These are phyloP conservation scores for Periplaneta americana DNA, from an alignment of 1,140 invertebrate genomes.

Conservation along the genomic window DNA sequence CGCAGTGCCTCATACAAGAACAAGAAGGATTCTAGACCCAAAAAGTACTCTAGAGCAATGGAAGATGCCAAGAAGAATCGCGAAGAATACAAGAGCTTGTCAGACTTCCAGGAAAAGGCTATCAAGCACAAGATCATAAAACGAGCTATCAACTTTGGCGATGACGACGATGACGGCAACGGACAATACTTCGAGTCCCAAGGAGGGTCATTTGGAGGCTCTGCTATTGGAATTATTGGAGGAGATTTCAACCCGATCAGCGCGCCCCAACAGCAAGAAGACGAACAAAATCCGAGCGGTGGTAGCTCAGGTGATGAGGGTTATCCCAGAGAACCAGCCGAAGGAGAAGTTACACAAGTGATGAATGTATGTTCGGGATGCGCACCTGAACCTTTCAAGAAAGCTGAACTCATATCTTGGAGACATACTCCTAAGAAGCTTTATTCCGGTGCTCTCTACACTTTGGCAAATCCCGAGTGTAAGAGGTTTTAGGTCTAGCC, in stretches of 20 bases:
- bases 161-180: neutral
- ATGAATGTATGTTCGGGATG: slow-evolving; percentile 72
- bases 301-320: neutral
- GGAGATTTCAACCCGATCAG: slow-evolving; percentile 1
- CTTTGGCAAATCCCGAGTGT: slow-evolving; percentile 58
- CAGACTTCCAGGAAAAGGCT: neutral
- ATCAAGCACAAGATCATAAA: neutral
- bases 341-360: slow-evolving; percentile 69
- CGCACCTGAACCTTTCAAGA: slow-evolving; percentile 65
- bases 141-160: neutral
- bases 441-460: slow-evolving; percentile 62
- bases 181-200: neutral
- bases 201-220: neutral
- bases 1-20: neutral
- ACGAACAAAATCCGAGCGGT: neutral
- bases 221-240: neutral
- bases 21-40: neutral
- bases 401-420: slow-evolving; percentile 69
- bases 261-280: neutral
- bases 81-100: neutral
- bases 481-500: slow-evolving; percentile 54
- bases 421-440: slow-evolving; percentile 64
- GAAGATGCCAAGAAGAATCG: neutral
- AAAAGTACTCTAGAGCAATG: neutral
- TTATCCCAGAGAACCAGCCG: slow-evolving; percentile 55